phyloP scores from a whole-genome alignment of 2,797 vertebrate species.

The Pseudomugil gertrudae region DNA sequence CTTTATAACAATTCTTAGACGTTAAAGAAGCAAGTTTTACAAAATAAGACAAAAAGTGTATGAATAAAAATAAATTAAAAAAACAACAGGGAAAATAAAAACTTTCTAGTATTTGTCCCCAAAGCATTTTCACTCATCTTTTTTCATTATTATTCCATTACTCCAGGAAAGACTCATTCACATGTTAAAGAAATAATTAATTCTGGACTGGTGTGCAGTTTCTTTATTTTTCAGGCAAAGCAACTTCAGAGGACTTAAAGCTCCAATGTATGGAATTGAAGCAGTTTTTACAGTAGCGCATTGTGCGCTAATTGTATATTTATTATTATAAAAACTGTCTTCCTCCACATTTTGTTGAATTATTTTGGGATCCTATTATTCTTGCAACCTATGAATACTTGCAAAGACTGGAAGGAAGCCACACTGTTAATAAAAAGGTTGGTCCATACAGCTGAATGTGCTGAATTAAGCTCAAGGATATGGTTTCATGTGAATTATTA shows the following conservation, averaged over 20 bases:
- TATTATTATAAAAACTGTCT: slow-evolving; percentile 31
- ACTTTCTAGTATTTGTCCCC: slow-evolving; percentile 63
- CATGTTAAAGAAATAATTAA: slow-evolving; percentile 64
- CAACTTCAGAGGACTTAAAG: not conserved
- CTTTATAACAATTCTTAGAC: slow-evolving; percentile 63
- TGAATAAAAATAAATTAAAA: slow-evolving; percentile 40
- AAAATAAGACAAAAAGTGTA: slow-evolving; percentile 61
- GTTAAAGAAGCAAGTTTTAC: slow-evolving; percentile 57
- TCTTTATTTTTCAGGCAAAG: slow-evolving; percentile 23
- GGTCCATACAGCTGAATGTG: slow-evolving; percentile 59
- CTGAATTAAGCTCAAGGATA: slow-evolving; percentile 62
- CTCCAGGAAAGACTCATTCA: slow-evolving; percentile 49
- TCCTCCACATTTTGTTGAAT: slow-evolving; percentile 40
- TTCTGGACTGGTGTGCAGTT: slow-evolving; percentile 41
- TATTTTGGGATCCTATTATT: slow-evolving; percentile 12
- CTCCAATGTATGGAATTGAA: slow-evolving; percentile 14
- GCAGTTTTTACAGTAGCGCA: slow-evolving; percentile 15
- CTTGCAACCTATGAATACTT: slow-evolving; percentile 34
- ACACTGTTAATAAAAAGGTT: slow-evolving; percentile 61
- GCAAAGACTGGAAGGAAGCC: slow-evolving; percentile 57
- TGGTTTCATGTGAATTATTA: slow-evolving; percentile 69
- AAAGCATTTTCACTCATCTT: slow-evolving; percentile 69
- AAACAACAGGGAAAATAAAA: slow-evolving; percentile 56
- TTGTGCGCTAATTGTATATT: slow-evolving; percentile 11
- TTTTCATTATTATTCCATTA: slow-evolving; percentile 78